Conservation (phyloP, 1,140 invertebrate genomes). For the Platyscapa corneri region DNA sequence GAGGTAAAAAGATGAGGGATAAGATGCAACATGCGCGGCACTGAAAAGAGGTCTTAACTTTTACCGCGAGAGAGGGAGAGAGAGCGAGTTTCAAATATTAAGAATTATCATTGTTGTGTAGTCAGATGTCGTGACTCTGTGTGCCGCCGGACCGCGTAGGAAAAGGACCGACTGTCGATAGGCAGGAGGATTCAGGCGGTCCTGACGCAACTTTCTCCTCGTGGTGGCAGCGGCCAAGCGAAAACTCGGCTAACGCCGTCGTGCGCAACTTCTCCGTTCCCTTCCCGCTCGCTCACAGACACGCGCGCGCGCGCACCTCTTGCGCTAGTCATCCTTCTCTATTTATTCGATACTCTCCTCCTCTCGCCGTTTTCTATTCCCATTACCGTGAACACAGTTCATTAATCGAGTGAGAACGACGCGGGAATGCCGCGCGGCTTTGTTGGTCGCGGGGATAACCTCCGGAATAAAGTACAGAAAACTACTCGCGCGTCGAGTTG, state of each 20-base stretch:
- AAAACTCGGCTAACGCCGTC: slow-evolving; percentile 68
- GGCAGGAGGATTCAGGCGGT: background rate
- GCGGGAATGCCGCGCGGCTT: background rate
- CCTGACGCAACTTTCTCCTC: slow-evolving; percentile 63
- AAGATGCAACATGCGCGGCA: too few relatives aligned
- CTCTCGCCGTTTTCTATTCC: slow-evolving; percentile 1
- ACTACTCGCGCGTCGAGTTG: background rate
- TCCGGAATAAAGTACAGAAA: slow-evolving; percentile 1
- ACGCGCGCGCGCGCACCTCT: too few relatives aligned
- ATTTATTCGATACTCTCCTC: slow-evolving; percentile 38
- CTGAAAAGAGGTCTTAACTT: background rate
- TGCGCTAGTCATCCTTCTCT: background rate
- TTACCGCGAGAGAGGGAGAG: background rate
- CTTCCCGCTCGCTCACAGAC: too few relatives aligned
- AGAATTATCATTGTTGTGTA: slow-evolving; percentile 12
- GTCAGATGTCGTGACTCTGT: slow-evolving; percentile 60
- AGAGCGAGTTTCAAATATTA: background rate
- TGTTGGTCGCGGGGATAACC: too few relatives aligned
- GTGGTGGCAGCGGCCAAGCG: slow-evolving; percentile 49
- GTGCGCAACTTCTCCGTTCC: slow-evolving; percentile 61
- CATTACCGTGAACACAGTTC: slow-evolving; percentile 6
- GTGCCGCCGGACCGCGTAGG: slow-evolving; percentile 49
- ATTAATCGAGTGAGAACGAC: background rate
- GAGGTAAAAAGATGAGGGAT: background rate
- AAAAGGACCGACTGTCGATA: background rate